Evolutionary conservation across 1,140 invertebrate genomes (phyloP), one percentile per base, ranked within the genome.

Genomic region (Drosophila punjabiensis): DNA sequence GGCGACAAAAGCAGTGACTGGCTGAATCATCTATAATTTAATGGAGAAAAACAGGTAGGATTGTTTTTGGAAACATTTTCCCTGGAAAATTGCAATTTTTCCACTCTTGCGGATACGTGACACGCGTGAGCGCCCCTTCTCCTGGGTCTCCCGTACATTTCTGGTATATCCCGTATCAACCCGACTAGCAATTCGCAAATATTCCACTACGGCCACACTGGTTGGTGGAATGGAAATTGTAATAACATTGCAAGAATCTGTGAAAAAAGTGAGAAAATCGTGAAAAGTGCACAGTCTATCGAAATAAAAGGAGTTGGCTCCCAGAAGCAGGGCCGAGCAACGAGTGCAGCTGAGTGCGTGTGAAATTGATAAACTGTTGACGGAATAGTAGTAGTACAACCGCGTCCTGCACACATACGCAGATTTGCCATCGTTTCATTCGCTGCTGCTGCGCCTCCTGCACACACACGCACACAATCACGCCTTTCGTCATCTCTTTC

Each of bases 371-470:
- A 14, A 37, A 11, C 16, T 58, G 24, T 39, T 28, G 1, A 9
- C 4, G 16, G 18, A 37, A 24, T 30, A 33, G 13, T 18, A n/a
- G 30, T 41, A 37, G 9, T 13, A 35, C 33, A 18, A 33, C 35
- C 47, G 56, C 62, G 47, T 84, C 61, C 67, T 59, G 53, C 59
- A 28, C 74, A 66, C 50, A 68, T 61, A 68, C 55, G 63, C 66
- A 52, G 50, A 68, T 64, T 82, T 74, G 53, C 65, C 68, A 65
- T 82, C 60, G 55, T 58, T 56, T 56, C 53, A 37, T 56, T 56
- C 53, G 53, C 33, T 37, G 76, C 65, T 60, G 78, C 74, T 69
- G 68, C 75, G 74, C 79, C 79, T 82, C 82, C 79, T 85, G 68
- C 75, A 69, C 47, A 67, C 45, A 69, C 53, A 48, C 64, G 39